Conservation (phyloP, 1,140 invertebrate genomes). For the Rhizoglyphus robini region DNA sequence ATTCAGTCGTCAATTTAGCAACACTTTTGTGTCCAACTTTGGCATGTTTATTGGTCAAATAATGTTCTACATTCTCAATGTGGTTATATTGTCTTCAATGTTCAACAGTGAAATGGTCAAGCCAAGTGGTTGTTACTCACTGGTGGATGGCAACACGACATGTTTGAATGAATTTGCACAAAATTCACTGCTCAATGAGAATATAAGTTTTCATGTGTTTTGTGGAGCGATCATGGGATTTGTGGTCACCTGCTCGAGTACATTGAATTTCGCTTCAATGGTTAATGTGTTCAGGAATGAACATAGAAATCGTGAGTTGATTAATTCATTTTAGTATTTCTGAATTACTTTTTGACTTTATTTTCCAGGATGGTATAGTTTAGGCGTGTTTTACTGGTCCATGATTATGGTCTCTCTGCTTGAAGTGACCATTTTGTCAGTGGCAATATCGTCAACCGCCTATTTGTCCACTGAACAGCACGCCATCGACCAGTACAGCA, state of each 20-base stretch:
- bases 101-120: neutral
- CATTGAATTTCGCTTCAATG: neutral
- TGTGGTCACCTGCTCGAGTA: neutral
- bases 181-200: neutral
- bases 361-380: constrained; percentile 12
- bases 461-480: neutral
- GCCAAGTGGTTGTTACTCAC: neutral
- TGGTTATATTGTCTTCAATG: neutral
- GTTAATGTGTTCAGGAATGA: constrained; percentile 3
- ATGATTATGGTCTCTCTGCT: neutral
- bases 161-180: neutral
- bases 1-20: neutral
- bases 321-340: neutral
- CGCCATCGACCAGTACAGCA: neutral
- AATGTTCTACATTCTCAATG: neutral
- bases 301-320: neutral
- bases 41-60: neutral
- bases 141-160: neutral
- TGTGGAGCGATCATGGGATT: neutral
- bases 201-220: neutral
- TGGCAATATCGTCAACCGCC: neutral
- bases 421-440: neutral
- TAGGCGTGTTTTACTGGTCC: constrained; percentile 6
- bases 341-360: neutral
- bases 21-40: neutral